Conservation (phyloP, 2,888 invertebrate species). For the Halictus ligatus region DNA sequence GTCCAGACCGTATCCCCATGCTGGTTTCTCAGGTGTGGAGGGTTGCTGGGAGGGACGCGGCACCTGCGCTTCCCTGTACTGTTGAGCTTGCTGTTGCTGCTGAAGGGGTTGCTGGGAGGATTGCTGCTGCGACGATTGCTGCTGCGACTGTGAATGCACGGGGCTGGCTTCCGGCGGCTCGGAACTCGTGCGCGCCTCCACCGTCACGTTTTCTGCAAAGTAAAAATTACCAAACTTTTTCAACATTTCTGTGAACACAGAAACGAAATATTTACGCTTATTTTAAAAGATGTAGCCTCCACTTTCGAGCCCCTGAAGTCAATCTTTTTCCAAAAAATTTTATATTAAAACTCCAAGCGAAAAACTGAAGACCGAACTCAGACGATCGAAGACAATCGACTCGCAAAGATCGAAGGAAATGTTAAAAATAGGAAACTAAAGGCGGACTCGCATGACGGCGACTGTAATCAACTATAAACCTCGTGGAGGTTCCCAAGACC, state of each 20-base stretch:
- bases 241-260: not conserved
- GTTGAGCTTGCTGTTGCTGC: constrained; percentile 81
- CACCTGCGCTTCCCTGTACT: constrained; percentile 82
- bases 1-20: constrained; percentile 91
- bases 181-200: constrained; percentile 79
- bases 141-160: constrained; percentile 80
- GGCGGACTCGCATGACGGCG: too few relatives aligned
- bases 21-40: constrained; percentile 85
- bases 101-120: constrained; percentile 79
- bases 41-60: constrained; percentile 83
- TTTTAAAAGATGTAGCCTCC: too few relatives aligned
- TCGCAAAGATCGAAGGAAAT: too few relatives aligned
- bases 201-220: constrained; percentile 79
- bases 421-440: too few relatives aligned
- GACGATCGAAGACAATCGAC: too few relatives aligned
- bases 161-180: constrained; percentile 82
- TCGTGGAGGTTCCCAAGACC: not conserved
- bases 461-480: not conserved
- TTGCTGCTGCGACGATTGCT: constrained; percentile 76
- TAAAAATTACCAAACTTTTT: not conserved
- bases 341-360: too few relatives aligned
- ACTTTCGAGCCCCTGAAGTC: too few relatives aligned
- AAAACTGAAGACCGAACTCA: too few relatives aligned
- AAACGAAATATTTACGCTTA: too few relatives aligned
- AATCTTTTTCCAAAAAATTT: too few relatives aligned